Base-by-base conservation (phyloP, 2,113 vertebrate genomes). In the Heteronetta atricapilla region DNA sequence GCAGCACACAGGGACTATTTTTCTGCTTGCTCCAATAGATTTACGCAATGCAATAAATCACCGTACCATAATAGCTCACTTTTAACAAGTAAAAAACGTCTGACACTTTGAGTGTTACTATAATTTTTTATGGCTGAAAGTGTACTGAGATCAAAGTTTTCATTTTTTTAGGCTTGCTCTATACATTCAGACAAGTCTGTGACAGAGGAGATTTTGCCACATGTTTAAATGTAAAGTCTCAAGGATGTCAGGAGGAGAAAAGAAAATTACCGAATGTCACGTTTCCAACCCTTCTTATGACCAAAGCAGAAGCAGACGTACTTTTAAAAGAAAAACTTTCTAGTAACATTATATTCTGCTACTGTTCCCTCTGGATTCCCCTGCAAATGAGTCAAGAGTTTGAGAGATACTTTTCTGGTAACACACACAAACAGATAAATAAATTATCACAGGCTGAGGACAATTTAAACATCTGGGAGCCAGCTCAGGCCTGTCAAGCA, bases 351-450 rank as follows among this genome's bases (percentile, higher is more conserved):
- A 98, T 96, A 96, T 80, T 58, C 76, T 88, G 98, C 98, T 98
- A 98, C 98, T 97, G 97, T 96, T 98, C 96, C 97, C 97, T 82
- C 86, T 95, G 96, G 97, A 97, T 94, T 95, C 83, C 66, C 95
- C 79, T 82, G 94, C 94, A 97, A 98, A 98, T 86, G 94, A 97
- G 96, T 97, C 97, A 97, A 97, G 96, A 95, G 96, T 95, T 94
- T 96, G 97, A 97, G 95, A 97, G 96, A 98, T 97, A 97, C 97
- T 98, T 97, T 97, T 91, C 96, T 97, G 95, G 97, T 98, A 97
- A 97, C 95, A 97, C 92, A 95, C 96, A 97, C 93, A 98, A 97
- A 98, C 97, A 98, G 97, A 98, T 97, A 98, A 98, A 98, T 98
- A 98, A 98, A 98, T 98, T 98, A 98, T 94, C 97, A 96, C 68